Percentiles rank a stretch among this genome's conserved stretches.
Conservation (phyloP, 2,797 vertebrate species). For the Fistularia tabacaria region DNA sequence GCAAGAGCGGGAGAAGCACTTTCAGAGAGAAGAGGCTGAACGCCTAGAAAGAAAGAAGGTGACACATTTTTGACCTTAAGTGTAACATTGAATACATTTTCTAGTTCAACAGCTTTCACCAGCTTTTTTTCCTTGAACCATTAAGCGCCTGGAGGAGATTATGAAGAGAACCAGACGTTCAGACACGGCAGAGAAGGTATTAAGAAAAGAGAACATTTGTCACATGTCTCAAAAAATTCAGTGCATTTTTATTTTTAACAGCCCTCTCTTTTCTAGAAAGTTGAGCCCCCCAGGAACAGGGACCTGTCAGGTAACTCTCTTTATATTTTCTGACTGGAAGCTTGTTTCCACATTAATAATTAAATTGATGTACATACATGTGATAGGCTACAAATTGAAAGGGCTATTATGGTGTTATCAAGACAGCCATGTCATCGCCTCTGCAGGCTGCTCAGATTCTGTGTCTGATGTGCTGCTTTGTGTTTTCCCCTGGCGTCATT, state of each 20-base stretch:
- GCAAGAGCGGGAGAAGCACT: slow-evolving; percentile 89
- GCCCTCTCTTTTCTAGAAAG: slow-evolving; percentile 71
- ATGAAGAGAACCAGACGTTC: slow-evolving; percentile 95
- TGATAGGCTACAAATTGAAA: no score
- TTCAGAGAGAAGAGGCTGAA: slow-evolving; percentile 93
- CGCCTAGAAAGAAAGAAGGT: slow-evolving; percentile 95
- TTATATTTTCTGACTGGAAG: not conserved
- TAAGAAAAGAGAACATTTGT: not conserved
- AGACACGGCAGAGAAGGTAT: slow-evolving; percentile 84
- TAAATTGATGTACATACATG: no score
- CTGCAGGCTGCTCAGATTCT: no score
- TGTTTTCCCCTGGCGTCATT: slow-evolving; percentile 14
- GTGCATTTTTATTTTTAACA: not conserved
- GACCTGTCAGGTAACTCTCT: slow-evolving; percentile 61
- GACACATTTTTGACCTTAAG: slow-evolving; percentile 1
- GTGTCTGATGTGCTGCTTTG: not conserved
- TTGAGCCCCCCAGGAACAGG: slow-evolving; percentile 80
- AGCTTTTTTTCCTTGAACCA: not conserved
- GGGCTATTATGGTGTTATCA: no score
- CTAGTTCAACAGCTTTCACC: not conserved
- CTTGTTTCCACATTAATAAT: not conserved
- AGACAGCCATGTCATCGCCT: no score
- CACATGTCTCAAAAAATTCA: not conserved
- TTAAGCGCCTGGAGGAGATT: slow-evolving; percentile 93
- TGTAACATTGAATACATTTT: not conserved